Evolutionary conservation across 2,888 invertebrate species (phyloP).

Genomic region (Bombyx huttoni): DNA sequence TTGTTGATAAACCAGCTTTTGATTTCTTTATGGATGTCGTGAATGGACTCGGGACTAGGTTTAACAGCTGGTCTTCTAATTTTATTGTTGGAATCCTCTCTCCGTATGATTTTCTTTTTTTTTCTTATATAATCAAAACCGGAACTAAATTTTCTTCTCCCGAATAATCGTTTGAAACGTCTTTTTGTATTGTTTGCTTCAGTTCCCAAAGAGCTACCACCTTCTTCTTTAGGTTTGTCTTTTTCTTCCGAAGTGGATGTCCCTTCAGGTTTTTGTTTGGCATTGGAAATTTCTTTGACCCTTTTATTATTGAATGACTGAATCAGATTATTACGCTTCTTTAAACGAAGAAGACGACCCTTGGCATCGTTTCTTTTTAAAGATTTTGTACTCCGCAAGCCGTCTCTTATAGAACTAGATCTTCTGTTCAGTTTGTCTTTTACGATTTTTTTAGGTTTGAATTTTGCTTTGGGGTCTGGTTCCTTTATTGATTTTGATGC

Average conservation of each 20-base stretch:
- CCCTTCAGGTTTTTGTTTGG: slow-evolving; percentile 45
- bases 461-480: slow-evolving; percentile 43
- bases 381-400: slow-evolving; percentile 58
- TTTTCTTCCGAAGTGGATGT: slow-evolving; percentile 46
- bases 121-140: slow-evolving; percentile 92
- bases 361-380: slow-evolving; percentile 60
- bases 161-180: slow-evolving; percentile 75
- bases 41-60: slow-evolving; percentile 76
- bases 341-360: slow-evolving; percentile 53
- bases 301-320: slow-evolving; percentile 54
- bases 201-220: slow-evolving; percentile 27
- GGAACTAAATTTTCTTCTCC: slow-evolving; percentile 83
- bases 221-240: slow-evolving; percentile 50
- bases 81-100: slow-evolving; percentile 64
- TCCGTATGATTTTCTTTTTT: slow-evolving; percentile 81
- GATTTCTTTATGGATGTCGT: slow-evolving; percentile 88
- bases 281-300: slow-evolving; percentile 42
- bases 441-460: slow-evolving; percentile 50
- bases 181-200: slow-evolving; percentile 57
- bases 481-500: slow-evolving; percentile 36
- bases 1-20: slow-evolving; percentile 95
- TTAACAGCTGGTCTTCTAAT: slow-evolving; percentile 58
- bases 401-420: slow-evolving; percentile 59
- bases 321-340: slow-evolving; percentile 61
- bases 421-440: slow-evolving; percentile 53